phyloP scores from a whole-genome alignment of 2,888 invertebrate species.

The Drosophila mimetica region DNA sequence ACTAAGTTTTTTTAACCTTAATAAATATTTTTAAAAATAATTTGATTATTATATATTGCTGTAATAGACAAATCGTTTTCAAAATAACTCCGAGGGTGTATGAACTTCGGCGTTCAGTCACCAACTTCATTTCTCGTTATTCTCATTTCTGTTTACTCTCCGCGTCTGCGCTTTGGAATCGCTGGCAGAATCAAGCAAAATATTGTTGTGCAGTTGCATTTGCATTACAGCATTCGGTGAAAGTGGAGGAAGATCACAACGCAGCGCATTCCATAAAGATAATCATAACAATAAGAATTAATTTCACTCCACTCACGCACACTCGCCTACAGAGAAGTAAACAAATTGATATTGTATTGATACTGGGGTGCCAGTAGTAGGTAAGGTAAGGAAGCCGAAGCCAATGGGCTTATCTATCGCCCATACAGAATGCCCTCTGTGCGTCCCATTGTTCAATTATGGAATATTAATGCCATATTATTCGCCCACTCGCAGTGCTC shows the following conservation, averaged over 20 bases:
- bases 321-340: neutral
- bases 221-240: slow-evolving; percentile 30
- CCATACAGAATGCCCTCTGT: slow-evolving; percentile 26
- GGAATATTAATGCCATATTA: slow-evolving; percentile 32
- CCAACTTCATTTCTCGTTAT: neutral
- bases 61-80: too few relatives aligned
- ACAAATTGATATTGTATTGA: slow-evolving; percentile 9
- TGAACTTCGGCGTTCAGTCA: neutral
- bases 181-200: slow-evolving; percentile 1
- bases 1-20: too few relatives aligned
- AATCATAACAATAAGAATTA: slow-evolving; percentile 10
- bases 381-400: slow-evolving; percentile 33
- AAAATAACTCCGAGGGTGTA: neutral
- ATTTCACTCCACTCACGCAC: slow-evolving; percentile 5
- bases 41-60: too few relatives aligned
- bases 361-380: slow-evolving; percentile 9
- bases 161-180: slow-evolving; percentile 21
- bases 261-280: slow-evolving; percentile 19
- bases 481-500: slow-evolving; percentile 34
- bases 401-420: slow-evolving; percentile 29
- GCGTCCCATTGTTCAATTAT: slow-evolving; percentile 40
- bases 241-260: slow-evolving; percentile 9
- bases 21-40: too few relatives aligned
- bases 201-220: slow-evolving; percentile 8
- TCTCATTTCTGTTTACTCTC: slow-evolving; percentile 15